Conservation (phyloP, 2,797 vertebrate species). For the Gymnothorax reevesii region DNA sequence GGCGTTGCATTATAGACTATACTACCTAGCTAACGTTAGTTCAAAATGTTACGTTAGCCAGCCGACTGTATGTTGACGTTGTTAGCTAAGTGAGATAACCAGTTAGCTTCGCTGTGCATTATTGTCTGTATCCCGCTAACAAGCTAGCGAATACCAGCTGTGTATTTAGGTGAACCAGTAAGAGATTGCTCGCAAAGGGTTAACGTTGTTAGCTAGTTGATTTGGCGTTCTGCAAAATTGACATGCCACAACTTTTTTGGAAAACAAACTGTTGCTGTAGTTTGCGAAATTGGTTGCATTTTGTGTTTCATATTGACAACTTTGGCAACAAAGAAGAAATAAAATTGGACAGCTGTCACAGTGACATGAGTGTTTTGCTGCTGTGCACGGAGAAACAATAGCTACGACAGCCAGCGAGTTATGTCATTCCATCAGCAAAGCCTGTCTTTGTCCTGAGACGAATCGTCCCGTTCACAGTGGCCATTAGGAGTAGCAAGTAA, state of each 20-base stretch:
- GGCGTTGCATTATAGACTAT: constrained; percentile 39
- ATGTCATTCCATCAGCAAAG: not conserved
- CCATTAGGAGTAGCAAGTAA: not conserved
- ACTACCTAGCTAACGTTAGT: not conserved
- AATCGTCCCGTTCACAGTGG: not conserved
- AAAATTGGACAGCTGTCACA: not conserved
- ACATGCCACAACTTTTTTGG: not conserved
- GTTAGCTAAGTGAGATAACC: not conserved
- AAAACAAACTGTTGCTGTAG: not conserved
- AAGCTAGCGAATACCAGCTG: not conserved
- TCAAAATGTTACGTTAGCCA: not conserved
- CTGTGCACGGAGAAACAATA: constrained; percentile 1
- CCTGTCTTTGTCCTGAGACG: not conserved
- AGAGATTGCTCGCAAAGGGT: not conserved
- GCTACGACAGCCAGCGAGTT: not conserved
- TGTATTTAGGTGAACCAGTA: not conserved
- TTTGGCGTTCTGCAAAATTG: not conserved
- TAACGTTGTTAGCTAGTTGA: not conserved
- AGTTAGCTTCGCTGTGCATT: not conserved
- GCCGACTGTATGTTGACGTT: not conserved
- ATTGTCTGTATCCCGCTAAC: not conserved
- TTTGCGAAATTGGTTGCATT: not conserved
- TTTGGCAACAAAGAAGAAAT: not conserved
- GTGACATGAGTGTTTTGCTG: not conserved
- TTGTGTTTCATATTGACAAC: not conserved